phyloP scores from a whole-genome alignment of 1,140 invertebrate species.

The Psilanteris sp. region DNA sequence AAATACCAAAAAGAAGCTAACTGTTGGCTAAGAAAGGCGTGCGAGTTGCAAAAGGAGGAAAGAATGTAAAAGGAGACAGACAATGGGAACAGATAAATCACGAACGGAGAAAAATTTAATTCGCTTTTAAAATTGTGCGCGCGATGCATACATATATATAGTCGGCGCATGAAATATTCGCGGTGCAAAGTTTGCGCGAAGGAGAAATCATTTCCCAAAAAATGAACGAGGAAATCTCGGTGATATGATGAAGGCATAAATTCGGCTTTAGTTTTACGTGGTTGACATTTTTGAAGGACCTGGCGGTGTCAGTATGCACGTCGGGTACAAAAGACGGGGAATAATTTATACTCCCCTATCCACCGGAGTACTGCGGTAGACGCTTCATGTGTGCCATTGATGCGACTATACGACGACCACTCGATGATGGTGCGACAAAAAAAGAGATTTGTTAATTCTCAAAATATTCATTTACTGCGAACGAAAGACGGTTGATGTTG shows the following conservation, averaged over 20 bases:
- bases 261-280: constrained; percentile 51
- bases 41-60: neutral
- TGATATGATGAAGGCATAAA: constrained; percentile 46
- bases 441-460: constrained; percentile 43
- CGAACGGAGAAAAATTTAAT: constrained; percentile 15
- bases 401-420: constrained; percentile 12
- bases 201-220: constrained; percentile 4
- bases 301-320: constrained; percentile 68
- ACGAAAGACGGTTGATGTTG: no score
- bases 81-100: neutral
- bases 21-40: constrained; percentile 1
- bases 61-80: neutral
- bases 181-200: constrained; percentile 5
- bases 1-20: constrained; percentile 2
- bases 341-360: constrained; percentile 74
- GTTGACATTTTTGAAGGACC: constrained; percentile 62
- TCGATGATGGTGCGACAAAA: constrained; percentile 44
- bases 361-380: constrained; percentile 63
- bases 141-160: neutral
- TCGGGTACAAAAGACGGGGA: constrained; percentile 74
- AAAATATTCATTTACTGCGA: constrained; percentile 36
- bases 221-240: constrained; percentile 24
- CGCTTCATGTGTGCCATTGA: constrained; percentile 59
- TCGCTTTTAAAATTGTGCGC: constrained; percentile 13
- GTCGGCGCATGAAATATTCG: constrained; percentile 1